A percentile compares a stretch with the other conserved stretches of the same genome.
Evolutionary conservation across 2,113 vertebrate species (phyloP).

Genomic region (Gymnobelideus leadbeateri): DNA sequence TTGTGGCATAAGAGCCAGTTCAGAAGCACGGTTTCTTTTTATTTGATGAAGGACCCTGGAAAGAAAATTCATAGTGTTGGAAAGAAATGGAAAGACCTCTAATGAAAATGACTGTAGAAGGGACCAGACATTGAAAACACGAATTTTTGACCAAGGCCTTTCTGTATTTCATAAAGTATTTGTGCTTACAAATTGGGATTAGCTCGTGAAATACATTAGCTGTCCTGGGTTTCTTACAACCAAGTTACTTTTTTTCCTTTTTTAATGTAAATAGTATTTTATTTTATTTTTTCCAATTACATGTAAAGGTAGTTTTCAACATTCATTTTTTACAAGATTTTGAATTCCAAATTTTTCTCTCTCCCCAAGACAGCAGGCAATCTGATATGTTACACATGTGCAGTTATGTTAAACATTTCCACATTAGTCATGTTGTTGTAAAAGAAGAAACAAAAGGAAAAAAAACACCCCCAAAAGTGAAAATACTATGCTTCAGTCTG

Average conservation of each 20-base stretch:
- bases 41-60: neutral
- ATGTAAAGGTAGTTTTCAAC: neutral
- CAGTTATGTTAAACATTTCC: neutral
- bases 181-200: neutral
- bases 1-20: neutral
- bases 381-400: no score
- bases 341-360: neutral
- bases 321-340: neutral
- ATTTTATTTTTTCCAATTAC: neutral
- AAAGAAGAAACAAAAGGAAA: no score
- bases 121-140: neutral
- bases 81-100: neutral
- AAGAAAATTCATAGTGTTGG: neutral
- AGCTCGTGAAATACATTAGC: neutral
- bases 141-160: neutral
- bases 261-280: neutral
- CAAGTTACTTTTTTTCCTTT: neutral
- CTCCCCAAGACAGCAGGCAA: no score
- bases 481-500: neutral
- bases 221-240: neutral
- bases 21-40: neutral
- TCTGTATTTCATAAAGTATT: neutral
- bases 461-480: neutral
- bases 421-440: neutral
- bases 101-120: neutral